Evolutionary conservation across 2,113 vertebrate genomes (phyloP).

Genomic region (Pao palembangensis): DNA sequence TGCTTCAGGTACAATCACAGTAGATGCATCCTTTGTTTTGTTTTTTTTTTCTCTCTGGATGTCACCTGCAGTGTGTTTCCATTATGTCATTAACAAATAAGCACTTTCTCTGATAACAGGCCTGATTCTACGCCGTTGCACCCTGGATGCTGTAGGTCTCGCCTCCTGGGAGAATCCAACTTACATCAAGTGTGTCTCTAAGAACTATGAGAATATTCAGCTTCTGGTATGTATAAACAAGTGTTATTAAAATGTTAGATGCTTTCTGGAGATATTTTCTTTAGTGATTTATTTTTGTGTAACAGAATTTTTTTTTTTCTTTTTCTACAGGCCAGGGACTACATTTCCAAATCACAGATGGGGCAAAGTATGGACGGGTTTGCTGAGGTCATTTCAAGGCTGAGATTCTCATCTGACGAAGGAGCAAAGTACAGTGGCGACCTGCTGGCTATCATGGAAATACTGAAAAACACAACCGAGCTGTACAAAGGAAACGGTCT

Average conservation of each 20-base stretch:
- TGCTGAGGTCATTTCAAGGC: conserved; percentile 87
- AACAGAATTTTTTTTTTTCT: neutral
- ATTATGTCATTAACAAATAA: conserved; percentile 1
- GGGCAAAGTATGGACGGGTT: conserved; percentile 83
- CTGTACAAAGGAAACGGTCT: conserved; percentile 85
- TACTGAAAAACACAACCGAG: conserved; percentile 90
- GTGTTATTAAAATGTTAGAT: no score
- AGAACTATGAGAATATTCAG: conserved; percentile 91
- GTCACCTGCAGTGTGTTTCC: neutral
- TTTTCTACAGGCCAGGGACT: conserved; percentile 81
- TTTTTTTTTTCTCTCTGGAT: neutral
- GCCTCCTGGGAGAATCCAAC: conserved; percentile 95
- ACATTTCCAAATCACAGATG: conserved; percentile 83
- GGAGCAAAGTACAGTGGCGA: conserved; percentile 94
- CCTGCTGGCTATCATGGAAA: conserved; percentile 86
- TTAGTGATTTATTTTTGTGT: no score
- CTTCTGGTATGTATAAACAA: conserved; percentile 80
- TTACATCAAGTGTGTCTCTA: conserved; percentile 93
- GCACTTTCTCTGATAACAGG: conserved; percentile 71
- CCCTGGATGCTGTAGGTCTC: conserved; percentile 87
- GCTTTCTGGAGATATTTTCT: no score
- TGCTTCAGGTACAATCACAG: conserved; percentile 78
- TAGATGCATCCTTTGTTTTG: neutral
- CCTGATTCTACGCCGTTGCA: conserved; percentile 86
- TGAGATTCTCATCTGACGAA: conserved; percentile 88